Evolutionary conservation across 2,888 invertebrate genomes (phyloP).

Genomic region (Branchipolynoe longqiensis): DNA sequence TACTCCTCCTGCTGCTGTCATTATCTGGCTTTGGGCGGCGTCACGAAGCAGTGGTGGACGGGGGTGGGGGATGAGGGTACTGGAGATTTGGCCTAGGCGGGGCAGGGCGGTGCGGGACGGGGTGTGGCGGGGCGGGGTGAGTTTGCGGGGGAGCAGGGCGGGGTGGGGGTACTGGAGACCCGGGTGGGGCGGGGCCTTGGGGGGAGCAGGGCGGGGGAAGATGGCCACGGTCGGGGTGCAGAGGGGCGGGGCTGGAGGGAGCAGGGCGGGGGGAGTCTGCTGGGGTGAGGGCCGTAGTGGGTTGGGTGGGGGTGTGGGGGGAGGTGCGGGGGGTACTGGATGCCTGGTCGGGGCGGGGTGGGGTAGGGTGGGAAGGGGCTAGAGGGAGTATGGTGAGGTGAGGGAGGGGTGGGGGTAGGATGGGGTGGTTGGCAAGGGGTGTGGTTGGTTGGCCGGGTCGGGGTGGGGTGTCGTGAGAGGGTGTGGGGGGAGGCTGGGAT

Average conservation of each 20-base stretch:
- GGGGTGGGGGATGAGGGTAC: background rate
- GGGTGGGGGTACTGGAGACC: background rate
- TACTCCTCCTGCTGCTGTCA: background rate
- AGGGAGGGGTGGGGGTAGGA: background rate
- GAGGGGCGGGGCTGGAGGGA: background rate
- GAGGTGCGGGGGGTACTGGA: background rate
- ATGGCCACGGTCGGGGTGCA: too few species aligned
- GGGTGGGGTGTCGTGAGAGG: too few species aligned
- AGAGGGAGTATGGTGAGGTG: background rate
- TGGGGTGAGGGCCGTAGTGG: background rate
- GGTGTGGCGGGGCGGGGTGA: too few species aligned
- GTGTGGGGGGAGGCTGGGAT: background rate
- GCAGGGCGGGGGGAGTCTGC: too few species aligned
- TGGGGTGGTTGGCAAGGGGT: conserved; percentile 2
- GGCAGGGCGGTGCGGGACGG: background rate
- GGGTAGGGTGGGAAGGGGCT: background rate
- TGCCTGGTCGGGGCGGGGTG: background rate
- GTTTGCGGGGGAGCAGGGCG: background rate
- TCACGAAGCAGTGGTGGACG: too few species aligned
- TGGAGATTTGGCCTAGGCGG: background rate
- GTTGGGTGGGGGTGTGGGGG: background rate
- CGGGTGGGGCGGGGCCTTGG: background rate
- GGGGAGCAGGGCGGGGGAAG: background rate
- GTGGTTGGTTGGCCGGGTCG: background rate
- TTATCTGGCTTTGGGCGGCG: conserved; percentile 32